Percentiles rank a stretch among this genome's conserved stretches.
phyloP scores from a whole-genome alignment of 92 coral and sea anemone genomes.

The Palythoa heliodiscus region DNA sequence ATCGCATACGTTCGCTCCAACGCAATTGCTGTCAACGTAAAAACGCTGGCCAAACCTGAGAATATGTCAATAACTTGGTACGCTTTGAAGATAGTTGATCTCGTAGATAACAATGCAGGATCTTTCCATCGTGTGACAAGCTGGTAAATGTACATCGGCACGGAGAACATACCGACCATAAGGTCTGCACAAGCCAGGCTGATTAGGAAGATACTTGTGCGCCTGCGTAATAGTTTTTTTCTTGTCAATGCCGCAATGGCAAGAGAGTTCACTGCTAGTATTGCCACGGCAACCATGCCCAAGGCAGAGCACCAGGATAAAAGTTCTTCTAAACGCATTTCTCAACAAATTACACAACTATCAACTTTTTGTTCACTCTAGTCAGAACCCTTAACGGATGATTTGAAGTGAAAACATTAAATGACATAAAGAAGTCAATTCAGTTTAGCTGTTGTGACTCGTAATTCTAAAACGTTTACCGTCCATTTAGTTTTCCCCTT shows the following conservation, averaged over 20 bases:
- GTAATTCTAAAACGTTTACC: too few species aligned
- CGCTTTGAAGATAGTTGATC: constrained; percentile 52
- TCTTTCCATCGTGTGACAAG: constrained; percentile 51
- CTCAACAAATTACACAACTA: background rate
- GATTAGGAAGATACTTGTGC: constrained; percentile 79
- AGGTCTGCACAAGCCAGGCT: constrained; percentile 75
- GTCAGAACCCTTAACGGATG: background rate
- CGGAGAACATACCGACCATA: constrained; percentile 76
- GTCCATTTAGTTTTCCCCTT: too few species aligned
- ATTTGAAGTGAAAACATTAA: background rate
- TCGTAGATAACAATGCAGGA: background rate
- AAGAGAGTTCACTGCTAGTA: constrained; percentile 66
- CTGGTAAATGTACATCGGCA: constrained; percentile 76
- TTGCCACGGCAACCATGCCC: constrained; percentile 66
- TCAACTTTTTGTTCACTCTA: background rate
- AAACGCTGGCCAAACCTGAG: constrained; percentile 79
- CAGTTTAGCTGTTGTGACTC: too few species aligned
- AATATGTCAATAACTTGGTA: constrained; percentile 72
- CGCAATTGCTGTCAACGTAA: constrained; percentile 82
- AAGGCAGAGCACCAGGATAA: constrained; percentile 71
- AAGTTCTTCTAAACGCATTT: constrained; percentile 31
- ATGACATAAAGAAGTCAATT: background rate
- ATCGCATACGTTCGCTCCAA: constrained; percentile 82
- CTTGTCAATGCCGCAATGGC: constrained; percentile 81
- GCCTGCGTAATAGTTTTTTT: constrained; percentile 70